Conservation (phyloP, 2,888 invertebrate species). For the Nebria brevicollis region DNA sequence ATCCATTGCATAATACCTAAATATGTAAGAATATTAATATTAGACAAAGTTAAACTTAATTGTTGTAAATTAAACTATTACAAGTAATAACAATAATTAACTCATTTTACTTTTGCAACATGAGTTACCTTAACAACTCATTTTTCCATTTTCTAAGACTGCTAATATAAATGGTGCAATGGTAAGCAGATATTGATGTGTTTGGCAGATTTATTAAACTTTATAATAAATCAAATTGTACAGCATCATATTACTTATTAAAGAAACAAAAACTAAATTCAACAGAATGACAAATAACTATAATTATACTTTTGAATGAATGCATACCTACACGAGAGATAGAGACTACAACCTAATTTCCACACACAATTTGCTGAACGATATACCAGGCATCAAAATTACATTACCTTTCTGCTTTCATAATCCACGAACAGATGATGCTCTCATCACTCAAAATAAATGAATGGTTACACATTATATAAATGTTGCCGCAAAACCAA, state of each 20-base stretch:
- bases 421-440: slow-evolving; percentile 28
- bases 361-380: slow-evolving; percentile 34
- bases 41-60: no score
- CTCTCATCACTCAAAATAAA: slow-evolving; percentile 42
- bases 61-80: no score
- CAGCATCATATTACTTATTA: neutral
- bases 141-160: no score
- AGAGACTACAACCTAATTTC: slow-evolving; percentile 34
- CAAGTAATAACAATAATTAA: no score
- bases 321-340: slow-evolving; percentile 6
- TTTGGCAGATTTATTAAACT: neutral
- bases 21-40: no score
- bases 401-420: slow-evolving; percentile 39
- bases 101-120: no score
- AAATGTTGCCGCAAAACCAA: slow-evolving; percentile 10
- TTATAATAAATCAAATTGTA: neutral
- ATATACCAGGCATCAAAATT: slow-evolving; percentile 39
- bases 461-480: slow-evolving; percentile 23
- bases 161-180: neutral
- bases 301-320: slow-evolving; percentile 30
- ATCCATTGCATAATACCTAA: neutral
- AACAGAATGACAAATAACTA: slow-evolving; percentile 39
- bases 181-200: neutral
- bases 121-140: no score
- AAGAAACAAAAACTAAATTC: slow-evolving; percentile 5